Conservation (phyloP, 2,888 invertebrate genomes). For the Drosophila prolongata region DNA sequence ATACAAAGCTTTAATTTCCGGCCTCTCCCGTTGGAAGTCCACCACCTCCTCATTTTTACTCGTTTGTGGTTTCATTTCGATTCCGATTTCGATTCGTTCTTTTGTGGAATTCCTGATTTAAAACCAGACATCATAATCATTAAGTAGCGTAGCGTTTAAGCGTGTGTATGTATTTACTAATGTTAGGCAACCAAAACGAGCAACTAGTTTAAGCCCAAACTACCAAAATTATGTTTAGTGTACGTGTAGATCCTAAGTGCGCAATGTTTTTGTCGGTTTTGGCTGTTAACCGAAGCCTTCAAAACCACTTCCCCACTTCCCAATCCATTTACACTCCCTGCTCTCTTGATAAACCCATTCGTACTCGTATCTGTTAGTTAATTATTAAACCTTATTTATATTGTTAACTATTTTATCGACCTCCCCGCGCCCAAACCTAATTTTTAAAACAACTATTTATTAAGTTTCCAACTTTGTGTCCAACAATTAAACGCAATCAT, state of each 20-base stretch:
- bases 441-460: slow-evolving; percentile 51
- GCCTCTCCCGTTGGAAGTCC: slow-evolving; percentile 12
- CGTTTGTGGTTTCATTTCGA: neutral
- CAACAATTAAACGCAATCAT: slow-evolving; percentile 75
- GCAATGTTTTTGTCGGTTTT: slow-evolving; percentile 60
- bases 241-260: slow-evolving; percentile 52
- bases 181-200: slow-evolving; percentile 59
- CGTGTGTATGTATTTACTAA: slow-evolving; percentile 61
- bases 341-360: slow-evolving; percentile 12
- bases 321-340: neutral
- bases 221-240: slow-evolving; percentile 74
- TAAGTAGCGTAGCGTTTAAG: slow-evolving; percentile 48
- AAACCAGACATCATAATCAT: slow-evolving; percentile 41
- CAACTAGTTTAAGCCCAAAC: slow-evolving; percentile 67
- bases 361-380: slow-evolving; percentile 29
- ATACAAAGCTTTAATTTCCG: slow-evolving; percentile 90
- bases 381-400: slow-evolving; percentile 37
- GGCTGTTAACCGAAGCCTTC: slow-evolving; percentile 11
- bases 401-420: slow-evolving; percentile 29
- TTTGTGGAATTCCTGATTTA: slow-evolving; percentile 3
- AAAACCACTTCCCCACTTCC: neutral
- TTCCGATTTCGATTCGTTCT: slow-evolving; percentile 2
- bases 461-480: slow-evolving; percentile 57
- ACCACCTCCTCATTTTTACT: slow-evolving; percentile 1
- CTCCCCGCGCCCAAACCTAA: neutral